Conservation (phyloP, 92 coral and sea anemone species). For the Parazoanthus swiftii region DNA sequence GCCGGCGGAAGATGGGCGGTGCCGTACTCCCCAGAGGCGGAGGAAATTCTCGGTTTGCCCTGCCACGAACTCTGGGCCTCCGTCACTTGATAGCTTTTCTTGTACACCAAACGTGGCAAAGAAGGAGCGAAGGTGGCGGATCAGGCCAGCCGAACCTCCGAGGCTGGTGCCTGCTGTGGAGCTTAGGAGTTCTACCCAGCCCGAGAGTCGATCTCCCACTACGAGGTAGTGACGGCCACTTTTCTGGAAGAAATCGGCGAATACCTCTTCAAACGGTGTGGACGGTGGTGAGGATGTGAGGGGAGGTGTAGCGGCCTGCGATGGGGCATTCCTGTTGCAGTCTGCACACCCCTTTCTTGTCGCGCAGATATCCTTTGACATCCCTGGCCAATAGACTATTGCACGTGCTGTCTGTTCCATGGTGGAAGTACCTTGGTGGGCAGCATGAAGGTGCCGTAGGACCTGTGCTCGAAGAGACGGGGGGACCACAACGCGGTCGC, state of each 20-base stretch:
- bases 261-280: too few relatives aligned
- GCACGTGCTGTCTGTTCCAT: too few relatives aligned
- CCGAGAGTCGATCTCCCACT: neutral
- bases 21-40: conserved; percentile 17
- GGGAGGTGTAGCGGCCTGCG: conserved; percentile 59
- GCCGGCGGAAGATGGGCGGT: conserved; percentile 48
- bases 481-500: too few relatives aligned
- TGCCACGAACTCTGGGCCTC: conserved; percentile 5
- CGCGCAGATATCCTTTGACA: conserved; percentile 50
- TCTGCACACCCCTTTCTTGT: conserved; percentile 49
- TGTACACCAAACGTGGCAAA: conserved; percentile 15
- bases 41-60: conserved; percentile 2
- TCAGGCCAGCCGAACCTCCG: neutral
- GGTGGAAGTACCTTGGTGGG: too few relatives aligned
- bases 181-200: conserved; percentile 12
- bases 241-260: neutral
- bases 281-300: conserved; percentile 31
- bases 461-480: too few relatives aligned
- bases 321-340: conserved; percentile 63
- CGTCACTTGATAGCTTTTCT: conserved; percentile 15
- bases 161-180: neutral
- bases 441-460: neutral
- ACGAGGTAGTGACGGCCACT: conserved; percentile 31
- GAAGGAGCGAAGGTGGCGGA: neutral
- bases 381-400: conserved; percentile 32